Percentiles rank a stretch among this genome's conserved stretches.
phyloP scores from a whole-genome alignment of 2,113 vertebrate genomes.

The Spea multiplicata region DNA sequence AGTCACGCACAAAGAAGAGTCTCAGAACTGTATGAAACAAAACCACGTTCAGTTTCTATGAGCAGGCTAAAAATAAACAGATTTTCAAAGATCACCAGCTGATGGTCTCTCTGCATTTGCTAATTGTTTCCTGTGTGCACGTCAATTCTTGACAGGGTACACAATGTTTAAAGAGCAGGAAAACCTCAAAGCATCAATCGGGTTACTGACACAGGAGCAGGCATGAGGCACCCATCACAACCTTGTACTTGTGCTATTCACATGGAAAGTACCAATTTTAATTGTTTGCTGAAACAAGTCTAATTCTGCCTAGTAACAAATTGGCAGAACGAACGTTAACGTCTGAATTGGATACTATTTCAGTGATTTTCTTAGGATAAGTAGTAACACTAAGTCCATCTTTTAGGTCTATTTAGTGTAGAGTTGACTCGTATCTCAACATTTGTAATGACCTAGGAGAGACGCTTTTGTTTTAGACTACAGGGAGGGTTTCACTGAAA shows the following conservation, averaged over 20 bases:
- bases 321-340: neutral
- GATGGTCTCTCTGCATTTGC: constrained; percentile 24
- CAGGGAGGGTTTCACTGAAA: no score
- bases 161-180: constrained; percentile 31
- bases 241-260: constrained; percentile 3
- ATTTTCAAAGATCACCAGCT: constrained; percentile 30
- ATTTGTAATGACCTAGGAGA: no score
- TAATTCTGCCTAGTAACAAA: neutral
- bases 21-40: constrained; percentile 4
- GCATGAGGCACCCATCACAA: neutral
- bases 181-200: constrained; percentile 25
- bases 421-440: no score
- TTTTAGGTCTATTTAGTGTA: no score
- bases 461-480: no score
- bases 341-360: no score
- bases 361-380: no score
- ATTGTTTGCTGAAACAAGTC: neutral
- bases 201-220: constrained; percentile 23
- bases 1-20: constrained; percentile 3
- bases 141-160: constrained; percentile 13
- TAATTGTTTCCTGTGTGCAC: constrained; percentile 33
- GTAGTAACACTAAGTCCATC: no score
- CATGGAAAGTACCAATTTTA: neutral
- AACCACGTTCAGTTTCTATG: constrained; percentile 9
- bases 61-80: constrained; percentile 20